phyloP scores from a whole-genome alignment of 2,888 invertebrate species.

The Torymus tubicola region DNA sequence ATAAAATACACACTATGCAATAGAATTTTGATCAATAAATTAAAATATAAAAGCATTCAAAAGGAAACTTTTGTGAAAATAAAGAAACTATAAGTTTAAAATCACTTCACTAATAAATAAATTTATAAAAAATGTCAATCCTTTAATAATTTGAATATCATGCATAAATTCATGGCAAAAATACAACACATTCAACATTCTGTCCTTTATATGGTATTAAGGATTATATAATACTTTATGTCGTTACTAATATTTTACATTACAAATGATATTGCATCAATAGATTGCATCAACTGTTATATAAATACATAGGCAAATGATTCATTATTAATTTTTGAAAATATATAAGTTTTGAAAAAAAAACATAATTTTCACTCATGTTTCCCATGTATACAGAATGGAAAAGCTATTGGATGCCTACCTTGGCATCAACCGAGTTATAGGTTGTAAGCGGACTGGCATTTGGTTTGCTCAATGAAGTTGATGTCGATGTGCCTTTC shows the following conservation, averaged over 20 bases:
- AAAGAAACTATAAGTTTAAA: slow-evolving; percentile 40
- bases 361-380: slow-evolving; percentile 30
- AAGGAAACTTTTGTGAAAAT: slow-evolving; percentile 37
- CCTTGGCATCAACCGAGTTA: slow-evolving; percentile 74
- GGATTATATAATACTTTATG: too few relatives aligned
- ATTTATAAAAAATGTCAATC: too few relatives aligned
- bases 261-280: too few relatives aligned
- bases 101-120: not conserved
- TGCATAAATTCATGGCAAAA: too few relatives aligned
- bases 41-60: slow-evolving; percentile 20
- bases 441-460: slow-evolving; percentile 71
- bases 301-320: too few relatives aligned
- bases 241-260: too few relatives aligned
- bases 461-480: slow-evolving; percentile 69
- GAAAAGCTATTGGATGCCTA: slow-evolving; percentile 65
- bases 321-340: too few relatives aligned
- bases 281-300: not conserved
- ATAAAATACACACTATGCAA: slow-evolving; percentile 38
- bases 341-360: not conserved
- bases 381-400: slow-evolving; percentile 28
- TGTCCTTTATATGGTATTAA: too few relatives aligned
- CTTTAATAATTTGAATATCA: too few relatives aligned
- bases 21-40: slow-evolving; percentile 9
- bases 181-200: too few relatives aligned
- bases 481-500: slow-evolving; percentile 77